Evolutionary conservation across 2,797 vertebrate species (phyloP).

Genomic region (Tenualosa thibaudeaui): DNA sequence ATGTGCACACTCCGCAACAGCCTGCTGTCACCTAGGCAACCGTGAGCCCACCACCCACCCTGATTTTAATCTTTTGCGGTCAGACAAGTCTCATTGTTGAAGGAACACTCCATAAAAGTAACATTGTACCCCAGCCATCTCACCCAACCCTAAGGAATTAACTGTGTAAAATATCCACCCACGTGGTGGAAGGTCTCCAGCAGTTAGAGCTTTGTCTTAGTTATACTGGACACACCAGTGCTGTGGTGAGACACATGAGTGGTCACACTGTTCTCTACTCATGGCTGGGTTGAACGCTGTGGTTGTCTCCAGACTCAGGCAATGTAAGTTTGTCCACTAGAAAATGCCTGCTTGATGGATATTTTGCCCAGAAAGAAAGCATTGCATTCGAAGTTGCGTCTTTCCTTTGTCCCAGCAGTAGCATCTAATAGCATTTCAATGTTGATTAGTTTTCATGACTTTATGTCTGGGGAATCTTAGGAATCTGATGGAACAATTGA

Average conservation of each 20-base stretch:
- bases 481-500: slow-evolving; percentile 2
- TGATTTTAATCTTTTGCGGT: slow-evolving; percentile 37
- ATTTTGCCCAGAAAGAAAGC: not conserved
- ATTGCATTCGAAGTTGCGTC: not conserved
- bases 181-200: not conserved
- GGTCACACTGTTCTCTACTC: not conserved
- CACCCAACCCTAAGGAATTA: not conserved
- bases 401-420: not conserved
- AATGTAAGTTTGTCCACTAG: not conserved
- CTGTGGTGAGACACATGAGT: not conserved
- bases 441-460: slow-evolving; percentile 12
- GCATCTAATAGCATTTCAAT: not conserved
- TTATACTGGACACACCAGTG: not conserved
- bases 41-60: slow-evolving; percentile 42
- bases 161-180: not conserved
- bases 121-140: not conserved
- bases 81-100: not conserved
- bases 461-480: not conserved
- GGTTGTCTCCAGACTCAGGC: not conserved
- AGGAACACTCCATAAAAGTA: slow-evolving; percentile 10
- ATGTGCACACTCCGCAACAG: slow-evolving; percentile 41
- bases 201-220: not conserved
- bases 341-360: not conserved
- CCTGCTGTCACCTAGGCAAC: slow-evolving; percentile 59
- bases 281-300: not conserved